Conservation (phyloP, 1,140 invertebrate species). For the Grapholita molesta region DNA sequence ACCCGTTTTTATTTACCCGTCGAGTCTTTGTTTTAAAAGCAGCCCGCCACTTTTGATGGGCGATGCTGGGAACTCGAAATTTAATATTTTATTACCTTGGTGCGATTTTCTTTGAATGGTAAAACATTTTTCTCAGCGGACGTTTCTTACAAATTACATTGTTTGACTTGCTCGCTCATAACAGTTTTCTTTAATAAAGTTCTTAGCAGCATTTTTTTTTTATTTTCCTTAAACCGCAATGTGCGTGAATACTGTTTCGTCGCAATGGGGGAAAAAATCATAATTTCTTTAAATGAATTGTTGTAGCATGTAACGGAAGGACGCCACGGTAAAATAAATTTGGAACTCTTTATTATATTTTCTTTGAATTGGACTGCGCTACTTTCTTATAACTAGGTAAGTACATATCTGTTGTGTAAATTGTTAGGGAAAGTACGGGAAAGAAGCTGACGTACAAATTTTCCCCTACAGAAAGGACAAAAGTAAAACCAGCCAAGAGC, state of each 20-base stretch:
- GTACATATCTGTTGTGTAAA: too few species aligned
- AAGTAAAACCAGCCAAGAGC: too few species aligned
- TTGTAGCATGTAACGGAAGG: not conserved
- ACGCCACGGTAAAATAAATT: not conserved
- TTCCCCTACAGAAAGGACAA: too few species aligned
- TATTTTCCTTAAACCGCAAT: not conserved
- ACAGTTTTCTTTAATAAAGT: not conserved
- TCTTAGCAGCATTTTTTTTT: not conserved
- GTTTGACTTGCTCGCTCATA: not conserved
- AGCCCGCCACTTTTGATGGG: not conserved
- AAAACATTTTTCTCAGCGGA: not conserved
- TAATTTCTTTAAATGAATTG: not conserved
- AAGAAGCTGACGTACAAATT: too few species aligned
- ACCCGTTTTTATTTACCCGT: not conserved
- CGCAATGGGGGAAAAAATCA: not conserved
- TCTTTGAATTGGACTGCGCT: too few species aligned
- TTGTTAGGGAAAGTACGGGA: too few species aligned
- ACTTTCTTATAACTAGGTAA: too few species aligned
- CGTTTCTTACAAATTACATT: conserved; percentile 6
- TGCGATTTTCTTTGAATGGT: conserved; percentile 9
- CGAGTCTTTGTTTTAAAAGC: not conserved
- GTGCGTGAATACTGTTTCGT: not conserved
- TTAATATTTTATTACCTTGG: conserved; percentile 13
- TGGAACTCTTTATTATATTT: too few species aligned
- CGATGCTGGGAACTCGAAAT: not conserved